These are phyloP conservation scores for Wasmannia auropunctata DNA, from an alignment of 1,140 invertebrate genomes.

Conservation along the genomic window DNA sequence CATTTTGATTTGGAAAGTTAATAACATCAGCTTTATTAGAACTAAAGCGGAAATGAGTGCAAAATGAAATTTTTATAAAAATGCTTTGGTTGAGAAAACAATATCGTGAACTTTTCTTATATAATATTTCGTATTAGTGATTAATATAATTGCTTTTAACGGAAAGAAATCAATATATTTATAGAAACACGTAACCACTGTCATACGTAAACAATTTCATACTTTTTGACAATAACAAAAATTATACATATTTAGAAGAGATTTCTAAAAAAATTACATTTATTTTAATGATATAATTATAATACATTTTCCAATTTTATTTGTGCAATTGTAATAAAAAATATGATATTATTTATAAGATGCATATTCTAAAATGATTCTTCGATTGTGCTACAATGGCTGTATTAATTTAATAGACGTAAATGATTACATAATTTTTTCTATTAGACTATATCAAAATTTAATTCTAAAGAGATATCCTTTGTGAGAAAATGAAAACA, in stretches of 20 bases:
- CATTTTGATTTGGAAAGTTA: not conserved
- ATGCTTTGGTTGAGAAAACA: not conserved
- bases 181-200: not conserved
- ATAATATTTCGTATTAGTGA: no score
- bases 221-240: not conserved
- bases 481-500: not conserved
- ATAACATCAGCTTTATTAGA: not conserved
- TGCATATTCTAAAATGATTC: no score
- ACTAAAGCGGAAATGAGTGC: not conserved
- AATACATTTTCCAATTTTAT: not conserved
- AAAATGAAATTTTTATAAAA: not conserved
- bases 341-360: not conserved
- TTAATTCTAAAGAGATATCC: not conserved
- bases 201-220: not conserved
- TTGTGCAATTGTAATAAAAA: not conserved
- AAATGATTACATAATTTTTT: not conserved
- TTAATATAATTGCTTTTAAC: not conserved
- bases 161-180: not conserved
- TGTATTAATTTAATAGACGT: no score
- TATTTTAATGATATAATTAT: not conserved
- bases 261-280: no score
- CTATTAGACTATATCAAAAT: not conserved
- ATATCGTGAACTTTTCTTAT: not conserved
- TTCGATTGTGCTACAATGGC: no score
- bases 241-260: not conserved